Evolutionary conservation across 2,797 vertebrate species (phyloP).

Genomic region (Eidolon dupreanum): DNA sequence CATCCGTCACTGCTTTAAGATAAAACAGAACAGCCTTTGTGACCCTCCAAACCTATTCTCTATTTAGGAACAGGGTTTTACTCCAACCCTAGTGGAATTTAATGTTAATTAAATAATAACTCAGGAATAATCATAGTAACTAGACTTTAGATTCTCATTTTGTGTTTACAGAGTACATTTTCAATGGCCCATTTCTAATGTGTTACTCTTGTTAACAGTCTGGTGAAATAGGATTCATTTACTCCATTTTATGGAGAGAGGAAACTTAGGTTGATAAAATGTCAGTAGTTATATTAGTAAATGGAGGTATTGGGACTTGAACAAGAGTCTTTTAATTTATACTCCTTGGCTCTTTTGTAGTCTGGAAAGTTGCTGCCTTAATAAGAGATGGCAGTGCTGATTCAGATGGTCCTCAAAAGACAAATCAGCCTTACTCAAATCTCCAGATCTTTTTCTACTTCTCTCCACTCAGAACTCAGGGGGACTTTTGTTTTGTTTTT

Average conservation of each 20-base stretch:
- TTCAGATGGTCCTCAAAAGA: neutral
- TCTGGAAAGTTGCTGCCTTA: neutral
- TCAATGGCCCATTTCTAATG: neutral
- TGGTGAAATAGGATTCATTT: neutral
- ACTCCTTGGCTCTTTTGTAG: neutral
- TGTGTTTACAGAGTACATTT: neutral
- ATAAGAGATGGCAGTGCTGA: neutral
- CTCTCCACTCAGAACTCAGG: neutral
- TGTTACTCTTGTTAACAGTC: neutral
- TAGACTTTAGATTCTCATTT: neutral
- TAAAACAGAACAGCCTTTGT: neutral
- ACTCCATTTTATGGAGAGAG: neutral
- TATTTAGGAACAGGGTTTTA: slow-evolving; percentile 4
- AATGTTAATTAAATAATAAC: neutral
- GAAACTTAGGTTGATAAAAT: neutral
- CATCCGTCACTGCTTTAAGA: neutral
- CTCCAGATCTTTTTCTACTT: neutral
- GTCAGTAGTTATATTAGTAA: neutral
- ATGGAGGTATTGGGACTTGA: neutral
- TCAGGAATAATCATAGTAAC: neutral
- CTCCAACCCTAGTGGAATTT: neutral
- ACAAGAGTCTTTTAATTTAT: neutral
- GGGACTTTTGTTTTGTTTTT: neutral
- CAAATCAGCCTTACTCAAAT: neutral
- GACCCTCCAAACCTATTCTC: neutral